phyloP scores from a whole-genome alignment of 2,888 invertebrate genomes.

The Trichopoda pennipes region DNA sequence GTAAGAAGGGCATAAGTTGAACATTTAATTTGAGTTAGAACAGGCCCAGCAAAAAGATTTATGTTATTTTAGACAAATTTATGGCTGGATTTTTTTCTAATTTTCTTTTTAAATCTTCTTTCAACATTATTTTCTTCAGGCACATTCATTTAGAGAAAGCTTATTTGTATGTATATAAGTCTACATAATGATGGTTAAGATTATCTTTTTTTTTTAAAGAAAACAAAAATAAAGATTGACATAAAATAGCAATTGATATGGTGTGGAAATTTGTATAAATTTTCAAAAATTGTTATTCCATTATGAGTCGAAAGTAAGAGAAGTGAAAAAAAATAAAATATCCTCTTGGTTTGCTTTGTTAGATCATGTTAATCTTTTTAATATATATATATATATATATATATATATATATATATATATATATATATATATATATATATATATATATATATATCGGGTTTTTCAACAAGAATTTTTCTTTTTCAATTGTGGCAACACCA shows the following conservation, averaged over 20 bases:
- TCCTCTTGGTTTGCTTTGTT: constrained; percentile 14
- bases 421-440: no score
- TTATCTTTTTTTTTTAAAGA: background rate
- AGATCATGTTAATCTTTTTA: constrained; percentile 14
- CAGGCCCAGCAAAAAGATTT: constrained; percentile 53
- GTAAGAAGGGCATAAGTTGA: background rate
- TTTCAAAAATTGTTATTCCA: constrained; percentile 3
- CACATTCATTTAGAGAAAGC: background rate
- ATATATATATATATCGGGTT: no score
- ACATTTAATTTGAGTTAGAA: constrained; percentile 40
- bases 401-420: no score
- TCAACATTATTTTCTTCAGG: background rate
- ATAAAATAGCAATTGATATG: constrained; percentile 35
- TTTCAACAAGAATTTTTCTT: no score
- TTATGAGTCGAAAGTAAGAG: background rate
- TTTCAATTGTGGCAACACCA: constrained; percentile 16
- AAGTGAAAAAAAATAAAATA: constrained; percentile 20
- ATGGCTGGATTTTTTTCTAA: background rate
- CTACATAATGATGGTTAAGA: background rate
- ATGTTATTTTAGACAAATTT: constrained; percentile 34
- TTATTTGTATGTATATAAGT: background rate
- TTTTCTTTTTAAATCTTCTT: background rate
- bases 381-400: background rate
- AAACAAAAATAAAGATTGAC: constrained; percentile 29
- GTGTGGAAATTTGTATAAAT: constrained; percentile 8